Percentiles rank a stretch among this genome's conserved stretches.
Conservation (phyloP, 2,888 invertebrate species). For the Ormyrus rosae region DNA sequence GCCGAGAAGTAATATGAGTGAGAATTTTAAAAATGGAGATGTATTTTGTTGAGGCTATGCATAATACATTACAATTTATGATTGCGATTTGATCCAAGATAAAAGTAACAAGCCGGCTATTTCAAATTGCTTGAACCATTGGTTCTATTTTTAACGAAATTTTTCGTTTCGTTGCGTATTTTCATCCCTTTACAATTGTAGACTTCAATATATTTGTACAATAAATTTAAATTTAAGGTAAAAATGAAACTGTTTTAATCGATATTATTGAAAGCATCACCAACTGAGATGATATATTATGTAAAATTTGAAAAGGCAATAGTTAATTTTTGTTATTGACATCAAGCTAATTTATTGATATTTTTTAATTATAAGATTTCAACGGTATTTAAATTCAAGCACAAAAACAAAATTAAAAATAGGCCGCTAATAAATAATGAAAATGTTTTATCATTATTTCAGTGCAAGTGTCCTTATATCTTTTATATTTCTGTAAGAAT, state of each 20-base stretch:
- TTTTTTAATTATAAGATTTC: slow-evolving; percentile 25
- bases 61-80: slow-evolving; percentile 33
- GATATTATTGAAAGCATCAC: slow-evolving; percentile 7
- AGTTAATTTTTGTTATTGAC: slow-evolving; percentile 3
- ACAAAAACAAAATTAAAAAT: slow-evolving; percentile 2
- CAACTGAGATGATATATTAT: not conserved
- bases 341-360: slow-evolving; percentile 30
- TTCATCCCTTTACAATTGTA: slow-evolving; percentile 36
- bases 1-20: slow-evolving; percentile 1
- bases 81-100: slow-evolving; percentile 5
- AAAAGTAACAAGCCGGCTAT: slow-evolving; percentile 21
- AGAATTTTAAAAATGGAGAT: slow-evolving; percentile 42
- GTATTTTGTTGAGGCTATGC: slow-evolving; percentile 20
- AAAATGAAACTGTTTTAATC: not conserved
- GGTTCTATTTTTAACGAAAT: slow-evolving; percentile 31
- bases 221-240: slow-evolving; percentile 28
- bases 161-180: slow-evolving; percentile 40
- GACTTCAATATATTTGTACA: not conserved
- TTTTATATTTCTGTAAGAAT: too few species aligned
- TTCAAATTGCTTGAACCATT: slow-evolving; percentile 52
- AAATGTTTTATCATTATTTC: slow-evolving; percentile 27
- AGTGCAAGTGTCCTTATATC: slow-evolving; percentile 9
- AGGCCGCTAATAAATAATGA: slow-evolving; percentile 17
- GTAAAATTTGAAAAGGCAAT: not conserved
- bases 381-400: not conserved